Evolutionary conservation across 2,888 invertebrate species (phyloP), one percentile per base, ranked within the genome.

Genomic region (Dasysyrphus tricinctus): DNA sequence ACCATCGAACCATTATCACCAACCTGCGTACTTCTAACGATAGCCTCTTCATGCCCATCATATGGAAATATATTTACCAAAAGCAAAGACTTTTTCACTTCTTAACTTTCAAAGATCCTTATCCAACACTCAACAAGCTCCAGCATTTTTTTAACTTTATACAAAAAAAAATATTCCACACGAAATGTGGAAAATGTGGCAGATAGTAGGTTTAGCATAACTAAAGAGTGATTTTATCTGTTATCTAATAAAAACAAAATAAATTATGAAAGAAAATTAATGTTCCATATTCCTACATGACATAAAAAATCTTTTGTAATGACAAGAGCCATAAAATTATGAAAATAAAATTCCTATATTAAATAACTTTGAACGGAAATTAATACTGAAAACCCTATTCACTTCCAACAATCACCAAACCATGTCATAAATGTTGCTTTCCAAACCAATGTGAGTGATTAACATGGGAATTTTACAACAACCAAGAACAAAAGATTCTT

Each of bases 201-300:
- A 47, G 8, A 47, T 8, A 14, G 0, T 44, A 5, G 12, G 16
- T 8, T 4, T 32, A 47, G 24, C 14, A 29, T 51, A 29, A 24
- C 12, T 2, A 12, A 24, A 12, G 0, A 12, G 24, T 51, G 51
- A 51, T 51, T 7, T 29, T 12, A 51, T 51, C 12, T 14, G 12
- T 24, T 51, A 51, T 24, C 19, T 49, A n/a, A 51, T 6, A 29
- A 49, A 2, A 54, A 3, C 14, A 24, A 24, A 54, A 32, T 54
- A 54, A 32, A 51, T 51, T 51, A 51, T 32, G 54, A 14, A 32
- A 54, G 14, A 54, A 54, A 54, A 54, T 54, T 29, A 54, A 32
- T 54, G 54, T 54, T 54, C 32, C 54, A 54, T n/a, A 32, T 54
- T 54, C 29, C 29, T 3, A 29, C 29, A 54, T 54, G 29, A n/a